Conservation (phyloP, 2,113 vertebrate genomes). For the Podiceps cristatus region DNA sequence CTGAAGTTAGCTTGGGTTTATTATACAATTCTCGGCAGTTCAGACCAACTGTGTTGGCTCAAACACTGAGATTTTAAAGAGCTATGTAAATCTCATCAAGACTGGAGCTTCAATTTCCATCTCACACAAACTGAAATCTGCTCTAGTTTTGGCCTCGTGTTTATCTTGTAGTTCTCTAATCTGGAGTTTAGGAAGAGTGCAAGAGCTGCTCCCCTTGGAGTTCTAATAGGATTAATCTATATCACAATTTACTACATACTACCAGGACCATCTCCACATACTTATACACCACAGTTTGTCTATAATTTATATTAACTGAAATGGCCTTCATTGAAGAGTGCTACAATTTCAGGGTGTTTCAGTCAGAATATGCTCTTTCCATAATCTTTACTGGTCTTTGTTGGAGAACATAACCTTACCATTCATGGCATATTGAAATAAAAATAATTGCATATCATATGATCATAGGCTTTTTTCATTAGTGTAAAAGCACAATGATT, state of each 20-base stretch:
- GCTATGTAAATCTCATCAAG: neutral
- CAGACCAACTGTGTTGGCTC: neutral
- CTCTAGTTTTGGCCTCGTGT: neutral
- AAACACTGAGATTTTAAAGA: neutral
- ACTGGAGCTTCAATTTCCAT: neutral
- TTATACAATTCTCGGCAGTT: neutral
- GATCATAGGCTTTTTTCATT: neutral
- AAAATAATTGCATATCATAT: neutral
- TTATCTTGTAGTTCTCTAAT: neutral
- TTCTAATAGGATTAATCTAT: neutral
- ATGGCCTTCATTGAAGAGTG: neutral
- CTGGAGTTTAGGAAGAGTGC: neutral
- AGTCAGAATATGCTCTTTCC: neutral
- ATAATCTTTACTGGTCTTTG: neutral
- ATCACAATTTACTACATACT: neutral
- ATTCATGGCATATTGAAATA: neutral
- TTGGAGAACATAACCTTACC: neutral
- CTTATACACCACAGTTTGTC: neutral
- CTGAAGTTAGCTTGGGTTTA: slow-evolving; percentile 2
- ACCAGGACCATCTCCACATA: neutral
- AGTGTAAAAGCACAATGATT: fast-evolving
- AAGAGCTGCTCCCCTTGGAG: neutral
- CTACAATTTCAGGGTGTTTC: neutral
- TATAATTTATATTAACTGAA: neutral
- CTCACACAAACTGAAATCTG: neutral